These are phyloP conservation scores for Pseudorhombus dupliciocellatus DNA, from an alignment of 2,113 vertebrate species.

Conservation along the genomic window DNA sequence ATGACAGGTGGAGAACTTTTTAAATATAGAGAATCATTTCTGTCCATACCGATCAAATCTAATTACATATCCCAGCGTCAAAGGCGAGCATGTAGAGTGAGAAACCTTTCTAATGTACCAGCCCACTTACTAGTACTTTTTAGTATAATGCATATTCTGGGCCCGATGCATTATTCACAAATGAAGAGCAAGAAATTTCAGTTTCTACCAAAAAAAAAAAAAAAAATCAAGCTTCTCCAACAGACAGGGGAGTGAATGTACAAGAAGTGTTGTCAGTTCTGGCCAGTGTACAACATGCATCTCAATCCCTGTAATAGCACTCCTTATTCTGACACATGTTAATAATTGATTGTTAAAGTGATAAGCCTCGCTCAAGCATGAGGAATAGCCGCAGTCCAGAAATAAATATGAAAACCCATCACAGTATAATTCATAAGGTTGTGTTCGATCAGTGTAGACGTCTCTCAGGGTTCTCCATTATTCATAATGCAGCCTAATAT, in stretches of 20 bases:
- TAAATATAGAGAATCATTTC: slow-evolving; percentile 25
- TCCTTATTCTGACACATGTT: slow-evolving; percentile 80
- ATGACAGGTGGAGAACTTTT: slow-evolving; percentile 36
- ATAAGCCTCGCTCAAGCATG: slow-evolving; percentile 80
- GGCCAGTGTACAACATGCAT: slow-evolving; percentile 74
- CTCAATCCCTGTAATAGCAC: slow-evolving; percentile 76
- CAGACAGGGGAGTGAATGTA: slow-evolving; percentile 59
- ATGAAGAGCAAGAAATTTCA: slow-evolving; percentile 68
- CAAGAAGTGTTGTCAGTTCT: slow-evolving; percentile 80
- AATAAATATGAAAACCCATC: slow-evolving; percentile 81
- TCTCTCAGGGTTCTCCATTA: slow-evolving; percentile 75
- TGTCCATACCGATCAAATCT: slow-evolving; percentile 31
- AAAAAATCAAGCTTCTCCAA: slow-evolving; percentile 56
- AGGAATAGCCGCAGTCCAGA: slow-evolving; percentile 72
- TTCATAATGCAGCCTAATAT: slow-evolving; percentile 73
- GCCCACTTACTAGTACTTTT: slow-evolving; percentile 62
- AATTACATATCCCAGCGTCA: slow-evolving; percentile 43
- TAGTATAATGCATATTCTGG: slow-evolving; percentile 67
- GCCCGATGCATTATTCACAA: slow-evolving; percentile 75
- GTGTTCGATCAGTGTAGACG: slow-evolving; percentile 80
- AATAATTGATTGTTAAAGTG: slow-evolving; percentile 85
- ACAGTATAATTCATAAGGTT: slow-evolving; percentile 82
- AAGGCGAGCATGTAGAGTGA: slow-evolving; percentile 47
- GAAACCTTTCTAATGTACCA: slow-evolving; percentile 67
- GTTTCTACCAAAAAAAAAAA: slow-evolving; percentile 50